Evolutionary conservation across 2,113 vertebrate species (phyloP).

Genomic region (Zapus hudsonius): DNA sequence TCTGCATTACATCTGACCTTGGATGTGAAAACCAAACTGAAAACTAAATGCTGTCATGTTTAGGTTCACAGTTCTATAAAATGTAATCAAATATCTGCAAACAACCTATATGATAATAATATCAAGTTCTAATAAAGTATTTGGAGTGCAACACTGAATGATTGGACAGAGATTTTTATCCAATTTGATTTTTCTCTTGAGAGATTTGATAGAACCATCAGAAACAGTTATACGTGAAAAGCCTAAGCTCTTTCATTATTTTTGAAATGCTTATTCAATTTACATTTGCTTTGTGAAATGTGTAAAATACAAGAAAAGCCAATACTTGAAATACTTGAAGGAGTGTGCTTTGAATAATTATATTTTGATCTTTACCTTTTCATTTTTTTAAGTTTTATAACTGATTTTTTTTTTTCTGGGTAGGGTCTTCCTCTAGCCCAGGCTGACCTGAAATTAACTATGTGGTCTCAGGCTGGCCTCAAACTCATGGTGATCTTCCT

Average conservation of each 20-base stretch:
- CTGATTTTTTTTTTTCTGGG: too few relatives aligned
- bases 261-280: constrained; percentile 17
- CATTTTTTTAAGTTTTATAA: too few relatives aligned
- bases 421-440: too few relatives aligned
- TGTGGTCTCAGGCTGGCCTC: too few relatives aligned
- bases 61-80: constrained; percentile 70
- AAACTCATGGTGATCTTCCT: too few relatives aligned
- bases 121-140: constrained; percentile 66
- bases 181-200: constrained; percentile 53
- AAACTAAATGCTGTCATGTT: constrained; percentile 70
- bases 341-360: background rate
- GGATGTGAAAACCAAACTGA: constrained; percentile 50
- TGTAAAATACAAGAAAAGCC: background rate
- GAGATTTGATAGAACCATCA: constrained; percentile 37
- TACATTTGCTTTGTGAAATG: background rate
- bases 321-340: background rate
- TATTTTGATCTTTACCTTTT: background rate
- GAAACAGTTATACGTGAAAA: constrained; percentile 20
- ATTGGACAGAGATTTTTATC: constrained; percentile 65
- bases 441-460: too few relatives aligned
- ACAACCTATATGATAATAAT: constrained; percentile 51
- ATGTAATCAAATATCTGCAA: constrained; percentile 69
- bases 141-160: constrained; percentile 63
- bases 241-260: background rate
- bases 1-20: constrained; percentile 53